Evolutionary conservation across 2,113 vertebrate species (phyloP).

Genomic region (Mustelus asterias): DNA sequence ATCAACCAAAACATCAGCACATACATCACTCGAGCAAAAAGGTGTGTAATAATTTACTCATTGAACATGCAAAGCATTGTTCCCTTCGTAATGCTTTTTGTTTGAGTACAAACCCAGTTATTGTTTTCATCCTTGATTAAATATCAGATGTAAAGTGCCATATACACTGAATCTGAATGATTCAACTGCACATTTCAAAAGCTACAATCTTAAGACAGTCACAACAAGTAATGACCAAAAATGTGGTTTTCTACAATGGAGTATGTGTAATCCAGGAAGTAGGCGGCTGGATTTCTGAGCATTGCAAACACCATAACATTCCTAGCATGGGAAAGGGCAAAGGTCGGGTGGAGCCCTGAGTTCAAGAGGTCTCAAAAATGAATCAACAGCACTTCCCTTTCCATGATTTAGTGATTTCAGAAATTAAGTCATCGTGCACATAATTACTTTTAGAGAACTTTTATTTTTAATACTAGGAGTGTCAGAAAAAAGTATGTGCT

Average conservation of each 20-base stretch:
- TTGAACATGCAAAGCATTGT: neutral
- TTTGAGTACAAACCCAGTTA: neutral
- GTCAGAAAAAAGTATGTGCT: neutral
- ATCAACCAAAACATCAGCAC: neutral
- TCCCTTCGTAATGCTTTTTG: slow-evolving; percentile 11
- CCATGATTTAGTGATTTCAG: neutral
- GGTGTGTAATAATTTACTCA: neutral
- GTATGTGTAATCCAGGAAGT: neutral
- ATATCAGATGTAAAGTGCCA: neutral
- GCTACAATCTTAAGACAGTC: neutral
- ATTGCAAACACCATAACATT: neutral
- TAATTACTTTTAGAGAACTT: neutral
- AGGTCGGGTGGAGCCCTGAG: neutral
- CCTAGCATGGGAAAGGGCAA: neutral
- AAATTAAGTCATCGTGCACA: neutral
- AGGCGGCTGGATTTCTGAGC: neutral
- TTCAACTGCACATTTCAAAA: neutral
- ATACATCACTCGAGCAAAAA: neutral
- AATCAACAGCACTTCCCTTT: neutral
- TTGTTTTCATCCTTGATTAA: slow-evolving; percentile 31
- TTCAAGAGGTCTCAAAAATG: neutral
- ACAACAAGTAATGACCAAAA: neutral
- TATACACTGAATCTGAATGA: neutral
- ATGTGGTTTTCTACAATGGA: neutral
- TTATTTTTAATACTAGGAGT: neutral